phyloP scores from a whole-genome alignment of 2,797 vertebrate genomes.

The Pangasius mekongensis region DNA sequence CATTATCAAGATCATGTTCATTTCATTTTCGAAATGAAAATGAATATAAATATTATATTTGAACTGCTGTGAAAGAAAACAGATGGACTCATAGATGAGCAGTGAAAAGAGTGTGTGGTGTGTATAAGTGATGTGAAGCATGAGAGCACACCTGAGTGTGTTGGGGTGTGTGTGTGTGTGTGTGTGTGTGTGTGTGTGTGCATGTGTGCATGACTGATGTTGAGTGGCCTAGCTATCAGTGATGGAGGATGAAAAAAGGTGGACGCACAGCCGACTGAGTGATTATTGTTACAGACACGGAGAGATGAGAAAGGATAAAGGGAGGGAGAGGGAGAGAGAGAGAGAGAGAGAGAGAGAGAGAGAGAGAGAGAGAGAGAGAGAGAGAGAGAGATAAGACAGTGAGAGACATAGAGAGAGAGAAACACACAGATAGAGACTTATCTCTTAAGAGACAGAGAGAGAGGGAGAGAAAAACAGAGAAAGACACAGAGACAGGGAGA shows the following conservation, averaged over 20 bases:
- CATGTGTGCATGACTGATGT: neutral
- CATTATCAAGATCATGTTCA: neutral
- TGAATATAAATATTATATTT: neutral
- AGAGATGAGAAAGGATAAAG: neutral
- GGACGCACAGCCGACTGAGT: neutral
- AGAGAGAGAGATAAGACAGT: neutral
- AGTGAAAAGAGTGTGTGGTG: neutral
- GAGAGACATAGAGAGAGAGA: neutral
- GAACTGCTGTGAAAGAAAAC: neutral
- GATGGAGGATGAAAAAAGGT: neutral
- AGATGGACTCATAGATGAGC: neutral
- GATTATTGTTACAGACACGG: neutral
- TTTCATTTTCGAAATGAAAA: neutral
- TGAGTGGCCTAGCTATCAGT: neutral
- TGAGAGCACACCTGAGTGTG: neutral
- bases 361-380: no score
- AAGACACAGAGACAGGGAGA: no score
- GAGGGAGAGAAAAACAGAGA: neutral
- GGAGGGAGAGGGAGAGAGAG: neutral
- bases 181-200: constrained; percentile 8
- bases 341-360: neutral
- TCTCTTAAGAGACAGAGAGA: neutral
- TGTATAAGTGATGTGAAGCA: constrained; percentile 9
- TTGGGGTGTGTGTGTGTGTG: neutral
- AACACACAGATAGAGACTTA: neutral